A percentile compares a stretch with the other conserved stretches of the same genome.
phyloP scores from a whole-genome alignment of 2,113 vertebrate genomes.

The Phyllostomus discolor region DNA sequence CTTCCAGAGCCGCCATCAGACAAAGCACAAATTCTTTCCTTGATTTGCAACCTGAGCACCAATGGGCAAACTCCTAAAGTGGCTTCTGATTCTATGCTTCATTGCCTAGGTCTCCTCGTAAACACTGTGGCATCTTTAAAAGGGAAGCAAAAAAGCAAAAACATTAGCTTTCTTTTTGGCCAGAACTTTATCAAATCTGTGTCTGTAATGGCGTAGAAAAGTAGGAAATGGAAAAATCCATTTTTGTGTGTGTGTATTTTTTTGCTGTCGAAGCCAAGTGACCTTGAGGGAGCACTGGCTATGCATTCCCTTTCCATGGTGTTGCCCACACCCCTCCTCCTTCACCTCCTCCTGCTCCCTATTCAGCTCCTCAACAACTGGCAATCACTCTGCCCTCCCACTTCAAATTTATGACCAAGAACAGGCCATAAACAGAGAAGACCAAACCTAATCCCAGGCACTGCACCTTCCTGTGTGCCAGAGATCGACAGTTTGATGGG shows the following conservation, averaged over 20 bases:
- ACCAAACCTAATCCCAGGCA: conserved; percentile 30
- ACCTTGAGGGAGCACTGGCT: conserved; percentile 47
- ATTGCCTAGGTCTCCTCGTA: conserved; percentile 21
- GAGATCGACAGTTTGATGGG: conserved; percentile 40
- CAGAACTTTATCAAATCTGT: neutral
- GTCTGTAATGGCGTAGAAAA: conserved; percentile 10
- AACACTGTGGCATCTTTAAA: conserved; percentile 25
- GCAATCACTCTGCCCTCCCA: conserved; percentile 25
- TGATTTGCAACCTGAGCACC: conserved; percentile 27
- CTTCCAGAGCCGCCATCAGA: neutral
- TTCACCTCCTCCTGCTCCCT: conserved; percentile 2
- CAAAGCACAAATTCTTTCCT: neutral
- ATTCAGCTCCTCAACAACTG: neutral
- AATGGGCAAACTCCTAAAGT: neutral
- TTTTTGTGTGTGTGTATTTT: neutral
- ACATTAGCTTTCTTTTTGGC: neutral
- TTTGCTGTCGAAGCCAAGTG: conserved; percentile 46
- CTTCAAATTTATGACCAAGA: conserved; percentile 53
- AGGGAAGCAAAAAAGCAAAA: neutral
- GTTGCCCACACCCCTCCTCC: neutral
- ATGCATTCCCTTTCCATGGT: neutral
- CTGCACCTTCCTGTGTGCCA: conserved; percentile 22
- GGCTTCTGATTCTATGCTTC: conserved; percentile 57
- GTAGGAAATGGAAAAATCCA: conserved; percentile 20
- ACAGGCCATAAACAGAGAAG: conserved; percentile 52